These are phyloP conservation scores for Nasonia oneida DNA, from an alignment of 2,888 invertebrate species.

Conservation along the genomic window DNA sequence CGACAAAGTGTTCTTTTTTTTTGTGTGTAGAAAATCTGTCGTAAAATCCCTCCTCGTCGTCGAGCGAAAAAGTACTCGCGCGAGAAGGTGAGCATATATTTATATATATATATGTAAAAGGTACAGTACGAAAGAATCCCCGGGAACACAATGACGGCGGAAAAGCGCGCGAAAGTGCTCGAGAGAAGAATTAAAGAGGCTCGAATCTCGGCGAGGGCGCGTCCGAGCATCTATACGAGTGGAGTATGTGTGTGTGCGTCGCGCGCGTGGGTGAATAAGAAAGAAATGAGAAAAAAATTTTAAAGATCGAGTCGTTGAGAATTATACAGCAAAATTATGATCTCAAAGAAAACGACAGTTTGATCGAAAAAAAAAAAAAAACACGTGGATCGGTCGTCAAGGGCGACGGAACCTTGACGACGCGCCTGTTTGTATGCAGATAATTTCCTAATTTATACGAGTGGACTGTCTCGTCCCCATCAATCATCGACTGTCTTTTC, in stretches of 20 bases:
- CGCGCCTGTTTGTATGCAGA: not conserved
- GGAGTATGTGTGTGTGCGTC: not conserved
- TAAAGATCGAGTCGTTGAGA: too few relatives aligned
- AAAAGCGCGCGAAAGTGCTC: slow-evolving; percentile 8
- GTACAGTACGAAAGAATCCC: not conserved
- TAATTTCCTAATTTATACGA: slow-evolving; percentile 14
- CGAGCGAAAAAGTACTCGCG: slow-evolving; percentile 7
- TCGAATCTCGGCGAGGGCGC: not conserved
- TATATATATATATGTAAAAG: not conserved
- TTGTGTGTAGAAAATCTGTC: not conserved
- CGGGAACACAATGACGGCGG: not conserved
- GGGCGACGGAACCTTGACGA: slow-evolving; percentile 23
- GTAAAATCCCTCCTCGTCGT: not conserved
- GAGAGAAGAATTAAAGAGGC: slow-evolving; percentile 12
- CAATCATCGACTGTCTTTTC: slow-evolving; percentile 6
- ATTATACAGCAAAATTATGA: too few relatives aligned
- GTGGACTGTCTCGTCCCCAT: not conserved
- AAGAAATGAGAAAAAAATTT: not conserved
- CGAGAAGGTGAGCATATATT: not conserved
- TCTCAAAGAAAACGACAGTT: not conserved
- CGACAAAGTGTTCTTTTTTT: not conserved
- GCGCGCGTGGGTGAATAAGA: not conserved
- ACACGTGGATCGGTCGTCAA: slow-evolving; percentile 35
- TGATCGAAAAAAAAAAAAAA: slow-evolving; percentile 32
- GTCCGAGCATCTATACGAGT: not conserved